Base-by-base conservation (phyloP, 2,888 invertebrate species). In the Oxystoma pomonae region DNA sequence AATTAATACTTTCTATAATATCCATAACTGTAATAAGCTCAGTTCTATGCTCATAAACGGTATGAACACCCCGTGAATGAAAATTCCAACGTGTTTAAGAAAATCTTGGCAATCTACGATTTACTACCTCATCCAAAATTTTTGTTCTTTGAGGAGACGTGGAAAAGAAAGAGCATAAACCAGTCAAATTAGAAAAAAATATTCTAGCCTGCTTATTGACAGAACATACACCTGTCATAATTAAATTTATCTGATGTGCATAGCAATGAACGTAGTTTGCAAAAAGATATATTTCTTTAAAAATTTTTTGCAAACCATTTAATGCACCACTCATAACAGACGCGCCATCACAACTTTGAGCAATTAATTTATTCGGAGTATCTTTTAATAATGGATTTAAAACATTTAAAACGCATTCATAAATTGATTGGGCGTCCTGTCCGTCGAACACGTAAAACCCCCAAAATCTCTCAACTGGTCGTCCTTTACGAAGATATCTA, bases 401-500 rank as follows among this genome's bases (percentile, higher is more conserved):
- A 55, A 55, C 20, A 60, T 53, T n/a, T n/a, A n/a, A n/a, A 57
- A 57, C 35, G 16, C 58, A 19, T 21, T 57, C 22, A 57, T n/a
- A 21, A 12, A 21, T 57, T 57, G 53, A 52, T 52, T 52, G 16
- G 53, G 53, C 53, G 12, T 52, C 53, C 2, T 52, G 53, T 52
- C 53, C 53, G 53, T 52, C 53, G 12, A 52, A 18, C 2, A 52
- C 53, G 53, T 52, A 52, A 12, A 52, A 52, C 50, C 58, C 61
- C 72, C 71, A 73, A 65, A 75, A 76, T 53, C 69, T 61, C 67
- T 72, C 66, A 21, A 63, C 59, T 12, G 60, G 58, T 1, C 67
- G 69, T 22, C 67, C 67, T 57, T 67, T 61, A 52, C 20, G 20
- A 56, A 63, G 9, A 66, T 76, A 76, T 21, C 75, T 62, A 16